Evolutionary conservation across 2,888 invertebrate genomes (phyloP), one percentile per base, ranked within the genome.

Genomic region (Eupithecia centaureata): DNA sequence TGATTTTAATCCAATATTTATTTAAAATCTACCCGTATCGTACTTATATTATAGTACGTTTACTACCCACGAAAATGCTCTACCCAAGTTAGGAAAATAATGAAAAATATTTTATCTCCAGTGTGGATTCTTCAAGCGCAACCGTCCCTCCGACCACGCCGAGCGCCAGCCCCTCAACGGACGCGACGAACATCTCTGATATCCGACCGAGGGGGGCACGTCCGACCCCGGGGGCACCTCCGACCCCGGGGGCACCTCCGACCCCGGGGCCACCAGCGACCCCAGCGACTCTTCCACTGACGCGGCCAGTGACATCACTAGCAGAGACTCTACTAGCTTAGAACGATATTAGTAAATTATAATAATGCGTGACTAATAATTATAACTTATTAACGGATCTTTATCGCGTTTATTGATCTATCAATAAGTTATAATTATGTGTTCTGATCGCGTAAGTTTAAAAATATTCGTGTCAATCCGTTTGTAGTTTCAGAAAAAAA

Each of bases 61-160:
- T n/a, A n/a, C n/a, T n/a, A n/a, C n/a, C n/a, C n/a, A n/a, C n/a
- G n/a, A n/a, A n/a, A n/a, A n/a, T n/a, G n/a, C n/a, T n/a, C n/a
- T n/a, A n/a, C n/a, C n/a, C n/a, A n/a, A n/a, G n/a, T n/a, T n/a
- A n/a, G n/a, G n/a, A n/a, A n/a, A n/a, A n/a, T n/a, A n/a, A n/a
- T n/a, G n/a, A n/a, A 25, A n/a, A 27, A 8, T 18, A 52, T 56
- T 4, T 64, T 42, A 1, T 22, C 82, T 78, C 33, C 91, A 98
- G 98, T 96, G 97, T 86, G 98, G 98, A 71, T 98, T 98, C 95
- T 98, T 98, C 94, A 97, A 97, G 86, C 95, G 98, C 83, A 97
- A 97, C 90, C 95, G 98, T 30, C 98, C 98, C 59, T 94, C 95
- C 0, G 95, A 96, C 85, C 95, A 96, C 78, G 95, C 97, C 54